Conservation (phyloP, 2,888 invertebrate genomes). For the Apamea epomidion region DNA sequence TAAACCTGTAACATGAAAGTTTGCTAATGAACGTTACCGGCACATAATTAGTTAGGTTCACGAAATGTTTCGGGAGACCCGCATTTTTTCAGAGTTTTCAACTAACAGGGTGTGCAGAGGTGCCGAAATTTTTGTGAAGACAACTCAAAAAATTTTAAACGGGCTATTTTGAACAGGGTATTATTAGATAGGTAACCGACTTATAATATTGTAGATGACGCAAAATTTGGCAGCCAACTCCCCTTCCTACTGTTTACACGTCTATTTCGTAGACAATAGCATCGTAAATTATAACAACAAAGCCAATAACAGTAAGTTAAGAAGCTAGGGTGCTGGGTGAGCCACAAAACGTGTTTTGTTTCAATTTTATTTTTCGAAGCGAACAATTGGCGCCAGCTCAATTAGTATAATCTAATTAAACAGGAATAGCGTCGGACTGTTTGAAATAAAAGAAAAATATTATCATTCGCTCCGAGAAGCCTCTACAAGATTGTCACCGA, state of each 20-base stretch:
- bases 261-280: conserved; percentile 52
- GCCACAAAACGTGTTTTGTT: conserved; percentile 68
- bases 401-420: conserved; percentile 86
- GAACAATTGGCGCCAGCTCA: conserved; percentile 78
- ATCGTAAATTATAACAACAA: conserved; percentile 62
- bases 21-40: conserved; percentile 51
- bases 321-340: conserved; percentile 57
- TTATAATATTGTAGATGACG: conserved; percentile 27
- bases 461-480: conserved; percentile 80
- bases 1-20: conserved; percentile 54
- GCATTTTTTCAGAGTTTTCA: conserved; percentile 37
- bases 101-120: conserved; percentile 1
- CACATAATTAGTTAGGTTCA: conserved; percentile 53
- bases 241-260: conserved; percentile 50
- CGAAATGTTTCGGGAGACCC: conserved; percentile 43
- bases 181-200: conserved; percentile 9
- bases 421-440: conserved; percentile 75
- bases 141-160: conserved; percentile 2
- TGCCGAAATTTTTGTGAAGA: conserved; percentile 16
- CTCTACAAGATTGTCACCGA: conserved; percentile 84
- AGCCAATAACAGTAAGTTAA: conserved; percentile 65
- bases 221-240: conserved; percentile 47
- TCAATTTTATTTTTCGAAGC: conserved; percentile 74
- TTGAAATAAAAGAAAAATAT: conserved; percentile 88
- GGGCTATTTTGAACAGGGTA: conserved; percentile 1